phyloP scores from a whole-genome alignment of 2,113 vertebrate genomes.

The Perca fluviatilis region DNA sequence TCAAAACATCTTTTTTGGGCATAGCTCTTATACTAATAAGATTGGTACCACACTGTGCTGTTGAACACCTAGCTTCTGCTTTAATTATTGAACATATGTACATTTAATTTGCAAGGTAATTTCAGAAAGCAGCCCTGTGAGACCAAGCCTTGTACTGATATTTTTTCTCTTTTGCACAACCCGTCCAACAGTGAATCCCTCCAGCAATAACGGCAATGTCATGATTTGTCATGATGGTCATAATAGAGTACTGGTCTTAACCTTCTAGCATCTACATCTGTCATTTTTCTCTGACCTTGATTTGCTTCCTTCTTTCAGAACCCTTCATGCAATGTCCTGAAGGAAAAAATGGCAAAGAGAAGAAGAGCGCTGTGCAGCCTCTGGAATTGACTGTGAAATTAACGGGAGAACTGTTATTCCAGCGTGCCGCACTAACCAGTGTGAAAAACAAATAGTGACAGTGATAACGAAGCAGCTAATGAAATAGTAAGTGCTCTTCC shows the following conservation, averaged over 20 bases:
- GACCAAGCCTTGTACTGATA: conserved; percentile 5
- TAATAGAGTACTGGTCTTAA: conserved; percentile 41
- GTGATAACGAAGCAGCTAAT: conserved; percentile 67
- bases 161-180: conserved; percentile 17
- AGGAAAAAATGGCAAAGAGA: conserved; percentile 65
- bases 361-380: conserved; percentile 33
- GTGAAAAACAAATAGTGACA: conserved; percentile 75
- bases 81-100: conserved; percentile 53
- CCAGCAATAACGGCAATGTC: conserved; percentile 28
- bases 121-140: conserved; percentile 29
- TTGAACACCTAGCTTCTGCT: conserved; percentile 27
- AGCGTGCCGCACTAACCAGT: conserved; percentile 48
- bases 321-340: conserved; percentile 39
- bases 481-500: conserved; percentile 34
- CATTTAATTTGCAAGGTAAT: conserved; percentile 43
- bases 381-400: conserved; percentile 67
- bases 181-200: background rate
- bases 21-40: conserved; percentile 6
- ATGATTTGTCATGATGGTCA: conserved; percentile 35
- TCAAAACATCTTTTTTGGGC: conserved; percentile 20
- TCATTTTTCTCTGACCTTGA: conserved; percentile 72
- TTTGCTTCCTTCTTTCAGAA: conserved; percentile 64
- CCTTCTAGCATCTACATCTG: conserved; percentile 28
- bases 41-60: conserved; percentile 1
- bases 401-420: conserved; percentile 41